Evolutionary conservation across 2,797 vertebrate genomes (phyloP).

Genomic region (Prunella strophiata): DNA sequence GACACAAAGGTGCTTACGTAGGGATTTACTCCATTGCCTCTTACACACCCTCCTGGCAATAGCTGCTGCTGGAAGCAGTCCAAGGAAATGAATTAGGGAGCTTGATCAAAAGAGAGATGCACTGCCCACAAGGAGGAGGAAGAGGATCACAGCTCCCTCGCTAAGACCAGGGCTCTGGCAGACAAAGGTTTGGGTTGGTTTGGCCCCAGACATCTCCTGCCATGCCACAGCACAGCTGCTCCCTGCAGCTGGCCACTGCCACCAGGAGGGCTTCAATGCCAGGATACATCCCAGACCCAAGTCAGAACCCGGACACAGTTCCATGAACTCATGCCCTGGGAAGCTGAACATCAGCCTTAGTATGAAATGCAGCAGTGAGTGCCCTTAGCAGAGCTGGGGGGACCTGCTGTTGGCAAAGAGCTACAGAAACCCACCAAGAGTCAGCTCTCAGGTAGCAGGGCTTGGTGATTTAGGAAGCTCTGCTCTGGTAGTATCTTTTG

Average conservation of each 20-base stretch:
- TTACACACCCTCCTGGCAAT: neutral
- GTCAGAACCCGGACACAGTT: neutral
- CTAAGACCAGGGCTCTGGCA: neutral
- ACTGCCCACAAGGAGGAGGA: neutral
- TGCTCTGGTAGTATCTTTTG: neutral
- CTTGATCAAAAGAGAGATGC: neutral
- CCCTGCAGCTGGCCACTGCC: neutral
- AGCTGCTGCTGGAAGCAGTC: neutral
- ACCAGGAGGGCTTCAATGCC: neutral
- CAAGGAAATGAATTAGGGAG: neutral
- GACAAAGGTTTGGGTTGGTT: neutral
- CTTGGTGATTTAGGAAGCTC: neutral
- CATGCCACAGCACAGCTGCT: neutral
- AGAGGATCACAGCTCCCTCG: neutral
- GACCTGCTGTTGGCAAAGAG: neutral
- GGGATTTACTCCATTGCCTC: neutral
- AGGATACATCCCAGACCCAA: neutral
- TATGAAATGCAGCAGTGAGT: neutral
- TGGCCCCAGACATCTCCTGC: neutral
- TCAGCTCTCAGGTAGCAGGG: neutral
- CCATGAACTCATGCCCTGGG: fast-evolving
- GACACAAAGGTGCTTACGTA: neutral
- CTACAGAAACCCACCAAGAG: neutral
- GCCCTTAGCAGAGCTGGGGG: neutral
- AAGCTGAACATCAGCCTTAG: neutral